phyloP scores from a whole-genome alignment of 2,888 invertebrate genomes.

The Ctena decussata region DNA sequence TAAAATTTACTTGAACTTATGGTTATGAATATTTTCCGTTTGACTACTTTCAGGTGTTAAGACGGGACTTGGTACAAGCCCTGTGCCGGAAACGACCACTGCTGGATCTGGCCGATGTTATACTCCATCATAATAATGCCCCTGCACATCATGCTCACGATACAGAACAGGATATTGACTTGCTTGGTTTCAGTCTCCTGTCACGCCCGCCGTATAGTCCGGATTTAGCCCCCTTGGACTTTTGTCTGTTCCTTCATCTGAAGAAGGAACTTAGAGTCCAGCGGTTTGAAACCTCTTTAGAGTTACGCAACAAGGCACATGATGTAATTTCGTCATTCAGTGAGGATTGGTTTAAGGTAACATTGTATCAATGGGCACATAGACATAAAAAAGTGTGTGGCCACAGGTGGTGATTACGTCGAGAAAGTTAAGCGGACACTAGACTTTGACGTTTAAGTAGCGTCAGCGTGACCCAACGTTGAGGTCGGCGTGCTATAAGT shows the following conservation, averaged over 20 bases:
- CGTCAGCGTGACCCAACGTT: background rate
- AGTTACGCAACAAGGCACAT: background rate
- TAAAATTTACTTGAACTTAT: too few species aligned
- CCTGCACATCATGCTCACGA: background rate
- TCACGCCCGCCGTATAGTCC: background rate
- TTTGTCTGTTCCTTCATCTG: background rate
- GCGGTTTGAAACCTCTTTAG: background rate
- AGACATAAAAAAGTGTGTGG: background rate
- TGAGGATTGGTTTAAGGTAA: background rate
- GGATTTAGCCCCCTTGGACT: background rate
- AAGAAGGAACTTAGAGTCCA: background rate
- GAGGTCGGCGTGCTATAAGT: too few species aligned
- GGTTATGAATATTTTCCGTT: too few species aligned
- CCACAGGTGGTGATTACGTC: background rate
- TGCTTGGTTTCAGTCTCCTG: background rate
- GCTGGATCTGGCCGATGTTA: background rate
- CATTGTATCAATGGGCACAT: background rate
- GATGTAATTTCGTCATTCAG: background rate
- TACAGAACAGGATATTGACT: constrained; percentile 1
- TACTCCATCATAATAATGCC: background rate
- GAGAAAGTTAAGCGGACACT: too few species aligned
- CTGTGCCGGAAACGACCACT: background rate
- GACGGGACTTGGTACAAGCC: too few species aligned
- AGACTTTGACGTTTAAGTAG: background rate
- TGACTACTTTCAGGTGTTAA: too few species aligned